A percentile compares a stretch with the other conserved stretches of the same genome.
phyloP scores from a whole-genome alignment of 2,113 vertebrate genomes.

The Anser brachyrhynchus region DNA sequence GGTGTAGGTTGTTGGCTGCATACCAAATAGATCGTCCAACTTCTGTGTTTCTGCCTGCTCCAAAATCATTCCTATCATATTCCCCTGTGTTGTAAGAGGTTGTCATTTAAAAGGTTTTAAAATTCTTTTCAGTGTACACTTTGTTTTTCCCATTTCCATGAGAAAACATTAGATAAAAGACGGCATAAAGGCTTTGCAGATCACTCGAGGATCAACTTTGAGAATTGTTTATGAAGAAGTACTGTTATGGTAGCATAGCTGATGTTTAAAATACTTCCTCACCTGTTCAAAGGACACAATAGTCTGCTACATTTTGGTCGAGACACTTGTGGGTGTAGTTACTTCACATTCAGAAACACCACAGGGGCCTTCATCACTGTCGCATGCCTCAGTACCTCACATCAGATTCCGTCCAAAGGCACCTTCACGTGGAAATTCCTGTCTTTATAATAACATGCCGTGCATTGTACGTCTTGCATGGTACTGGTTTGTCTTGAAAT shows the following conservation, averaged over 20 bases:
- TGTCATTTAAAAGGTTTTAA: neutral
- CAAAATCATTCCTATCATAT: neutral
- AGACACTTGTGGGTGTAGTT: neutral
- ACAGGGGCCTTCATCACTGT: neutral
- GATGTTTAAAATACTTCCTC: neutral
- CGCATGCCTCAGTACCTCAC: neutral
- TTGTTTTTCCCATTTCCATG: neutral
- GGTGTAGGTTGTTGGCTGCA: neutral
- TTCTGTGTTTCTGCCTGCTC: neutral
- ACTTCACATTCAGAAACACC: neutral
- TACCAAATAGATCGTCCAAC: neutral
- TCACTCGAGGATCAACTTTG: neutral
- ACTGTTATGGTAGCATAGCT: neutral
- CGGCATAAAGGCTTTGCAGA: neutral
- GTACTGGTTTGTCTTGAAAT: neutral
- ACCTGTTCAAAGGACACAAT: neutral
- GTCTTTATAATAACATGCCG: neutral
- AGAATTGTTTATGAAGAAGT: neutral
- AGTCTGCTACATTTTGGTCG: accelerated
- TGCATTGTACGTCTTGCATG: neutral
- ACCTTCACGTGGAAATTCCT: neutral
- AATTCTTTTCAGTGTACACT: neutral
- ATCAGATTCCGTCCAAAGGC: neutral
- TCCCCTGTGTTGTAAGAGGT: neutral
- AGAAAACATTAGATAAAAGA: neutral